Base-by-base conservation (phyloP, 2,113 vertebrate species). In the Pseudorhombus dupliciocellatus region DNA sequence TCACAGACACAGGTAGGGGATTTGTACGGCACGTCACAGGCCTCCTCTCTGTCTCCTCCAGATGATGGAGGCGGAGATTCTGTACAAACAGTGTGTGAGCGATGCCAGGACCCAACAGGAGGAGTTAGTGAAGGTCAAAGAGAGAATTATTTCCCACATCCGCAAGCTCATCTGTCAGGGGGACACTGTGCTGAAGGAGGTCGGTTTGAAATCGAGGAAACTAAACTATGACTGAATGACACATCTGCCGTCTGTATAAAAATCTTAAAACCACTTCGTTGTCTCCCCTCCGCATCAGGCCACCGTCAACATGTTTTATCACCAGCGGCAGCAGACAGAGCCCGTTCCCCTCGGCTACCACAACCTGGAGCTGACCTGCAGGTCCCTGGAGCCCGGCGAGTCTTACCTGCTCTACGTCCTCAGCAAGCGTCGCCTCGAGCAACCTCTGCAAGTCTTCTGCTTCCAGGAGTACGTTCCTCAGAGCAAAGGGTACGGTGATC, bases 141-240 rank as follows among this genome's bases (percentile, higher is more conserved):
- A 93, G 26, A 92, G 88, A 67, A 97, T 98, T 20, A 87, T 98
- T 75, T 92, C 94, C 1, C 96, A 97, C 30, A 86, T 91, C 16
- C 94, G 96, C 63, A 98, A 98, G 80, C 93, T 98, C 76, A 93
- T 98, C 84, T 92, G 92, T 79, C 96, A 97, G 71, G 96, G 96
- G 57, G 97, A 98, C 37, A 95, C 92, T 57, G 93, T 97, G 56
- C 92, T 98, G 26, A 95, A 93, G 12, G 92, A 96, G 96, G 97
- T 97, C 66, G 1, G 94, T 56, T 22, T 7, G 3, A n/a, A 4
- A 50, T 7, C 20, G 1, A 1, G 20, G 46, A n/a, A 50, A 50
- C 20, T 3, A 44, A 6, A 44, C 18, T 37, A 37, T 37, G 5
- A 10, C 5, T 37, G 34, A 37, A 37, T 37, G 34, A 37, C 34